Conservation (phyloP, 2,113 vertebrate species). For the Anas platyrhynchos region DNA sequence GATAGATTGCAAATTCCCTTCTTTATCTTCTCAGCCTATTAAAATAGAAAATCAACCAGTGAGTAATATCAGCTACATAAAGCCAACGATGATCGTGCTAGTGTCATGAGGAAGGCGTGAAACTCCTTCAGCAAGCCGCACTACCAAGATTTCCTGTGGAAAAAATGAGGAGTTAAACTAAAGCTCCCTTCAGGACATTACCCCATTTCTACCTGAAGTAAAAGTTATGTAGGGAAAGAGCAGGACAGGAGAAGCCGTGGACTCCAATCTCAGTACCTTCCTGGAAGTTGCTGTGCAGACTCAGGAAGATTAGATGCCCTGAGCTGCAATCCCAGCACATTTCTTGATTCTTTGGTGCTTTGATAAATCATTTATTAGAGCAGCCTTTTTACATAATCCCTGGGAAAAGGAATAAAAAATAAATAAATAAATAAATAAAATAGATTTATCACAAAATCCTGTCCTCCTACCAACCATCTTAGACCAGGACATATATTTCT, state of each 20-base stretch:
- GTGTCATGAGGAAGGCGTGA: not conserved
- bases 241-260: not conserved
- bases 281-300: not conserved
- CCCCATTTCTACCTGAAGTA: not conserved
- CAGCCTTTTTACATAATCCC: slow-evolving; percentile 38
- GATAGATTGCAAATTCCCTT: not conserved
- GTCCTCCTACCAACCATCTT: slow-evolving; percentile 62
- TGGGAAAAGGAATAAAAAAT: accelerated
- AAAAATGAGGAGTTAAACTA: not conserved
- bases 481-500: slow-evolving; percentile 45
- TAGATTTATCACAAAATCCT: slow-evolving; percentile 68
- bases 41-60: not conserved
- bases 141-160: not conserved
- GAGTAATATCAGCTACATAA: not conserved
- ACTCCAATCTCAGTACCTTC: not conserved
- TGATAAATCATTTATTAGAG: slow-evolving; percentile 69
- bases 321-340: not conserved
- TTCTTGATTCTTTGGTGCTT: slow-evolving; percentile 23
- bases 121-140: accelerated
- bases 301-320: not conserved
- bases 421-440: not conserved
- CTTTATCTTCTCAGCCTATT: not conserved
- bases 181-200: not conserved
- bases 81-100: not conserved
- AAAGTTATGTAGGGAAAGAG: not conserved